phyloP scores from a whole-genome alignment of 2,113 vertebrate genomes.

The Hymenochirus boettgeri region DNA sequence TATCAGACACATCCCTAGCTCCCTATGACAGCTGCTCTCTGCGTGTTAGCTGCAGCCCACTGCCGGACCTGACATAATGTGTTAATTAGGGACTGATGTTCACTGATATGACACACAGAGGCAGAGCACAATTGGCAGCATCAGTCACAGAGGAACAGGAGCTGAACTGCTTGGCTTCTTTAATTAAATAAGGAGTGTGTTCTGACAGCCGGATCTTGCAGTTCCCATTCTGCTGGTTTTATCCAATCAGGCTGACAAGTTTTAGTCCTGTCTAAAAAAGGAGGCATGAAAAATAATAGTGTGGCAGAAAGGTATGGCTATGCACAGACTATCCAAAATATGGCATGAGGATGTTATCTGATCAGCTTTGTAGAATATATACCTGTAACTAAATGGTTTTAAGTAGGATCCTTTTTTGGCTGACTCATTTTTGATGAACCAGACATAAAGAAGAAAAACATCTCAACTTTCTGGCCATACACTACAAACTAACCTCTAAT shows the following conservation, averaged over 20 bases:
- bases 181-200: conserved; percentile 45
- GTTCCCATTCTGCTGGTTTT: conserved; percentile 5
- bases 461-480: too few species aligned
- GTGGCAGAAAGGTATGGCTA: conserved; percentile 1
- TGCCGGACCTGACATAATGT: conserved; percentile 55
- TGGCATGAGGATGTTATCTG: not conserved
- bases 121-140: conserved; percentile 44
- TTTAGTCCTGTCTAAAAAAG: conserved; percentile 1
- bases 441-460: too few species aligned
- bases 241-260: not conserved
- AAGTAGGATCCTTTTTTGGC: not conserved
- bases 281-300: not conserved
- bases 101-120: conserved; percentile 39
- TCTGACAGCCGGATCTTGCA: conserved; percentile 23
- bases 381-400: not conserved
- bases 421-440: too few species aligned
- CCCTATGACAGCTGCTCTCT: conserved; percentile 62
- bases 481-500: too few species aligned
- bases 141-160: conserved; percentile 35
- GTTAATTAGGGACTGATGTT: conserved; percentile 60
- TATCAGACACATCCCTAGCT: conserved; percentile 38
- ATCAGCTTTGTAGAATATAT: not conserved
- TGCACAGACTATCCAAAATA: not conserved
- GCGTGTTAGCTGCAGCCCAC: conserved; percentile 46
- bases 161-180: conserved; percentile 28